Evolutionary conservation across 2,797 vertebrate species (phyloP), one percentile per base, ranked within the genome.

Genomic region (Pangasius sanitwongsei): DNA sequence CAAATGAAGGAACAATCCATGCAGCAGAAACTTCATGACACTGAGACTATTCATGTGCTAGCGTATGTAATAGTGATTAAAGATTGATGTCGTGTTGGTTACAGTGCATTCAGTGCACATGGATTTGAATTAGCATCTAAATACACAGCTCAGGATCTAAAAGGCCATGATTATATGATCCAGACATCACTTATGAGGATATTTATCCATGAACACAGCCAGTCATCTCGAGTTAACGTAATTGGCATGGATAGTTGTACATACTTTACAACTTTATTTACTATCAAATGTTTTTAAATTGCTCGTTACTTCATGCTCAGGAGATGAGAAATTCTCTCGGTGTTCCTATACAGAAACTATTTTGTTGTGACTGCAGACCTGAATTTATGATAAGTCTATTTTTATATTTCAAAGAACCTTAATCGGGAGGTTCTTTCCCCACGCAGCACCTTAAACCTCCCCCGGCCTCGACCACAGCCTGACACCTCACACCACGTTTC

Each of bases 321-420:
- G 16, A 25, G 67, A 1, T 18, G 31, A 80, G 86, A 63, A 25
- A 70, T 44, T 20, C 41, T 63, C 72, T 7, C 6, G 0, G 28
- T 2, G 8, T 83, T 90, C 91, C 88, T 69, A 87, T 82, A 88
- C 86, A 89, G n/a, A 55, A 83, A 15, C 44, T 15, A 61, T 84
- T 69, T 87, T 83, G 86, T 77, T 83, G 70, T 87, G 63, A 53
- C 55, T 77, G 59, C 15, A 70, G 83, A 11, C 16, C 61, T 6
- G 50, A 70, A 88, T 89, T 93, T 93, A 89, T 92, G 86, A 92
- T 92, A 93, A 93, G 83, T 92, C 92, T 93, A 92, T 93, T 92
- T 93, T 92, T 90, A 89, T 31, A 34, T 82, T 84, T 90, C 89
- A 92, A 85, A 90, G 89, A 92, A 90, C 41, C 25, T 82, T 25